A percentile compares a stretch with the other conserved stretches of the same genome.
Conservation (phyloP, 1,140 invertebrate species). For the Mya arenaria region DNA sequence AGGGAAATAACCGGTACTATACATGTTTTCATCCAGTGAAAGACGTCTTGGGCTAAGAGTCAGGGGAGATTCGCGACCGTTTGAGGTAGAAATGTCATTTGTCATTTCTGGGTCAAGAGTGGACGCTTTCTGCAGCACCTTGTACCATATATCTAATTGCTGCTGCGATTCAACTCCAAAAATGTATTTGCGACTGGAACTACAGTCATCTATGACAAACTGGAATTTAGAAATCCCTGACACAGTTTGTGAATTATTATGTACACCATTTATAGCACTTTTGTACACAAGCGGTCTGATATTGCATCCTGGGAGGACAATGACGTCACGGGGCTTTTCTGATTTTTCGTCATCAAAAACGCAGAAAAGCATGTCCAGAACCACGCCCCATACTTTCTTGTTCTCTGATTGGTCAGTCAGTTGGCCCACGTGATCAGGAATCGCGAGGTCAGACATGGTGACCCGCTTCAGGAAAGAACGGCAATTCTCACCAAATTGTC, state of each 20-base stretch:
- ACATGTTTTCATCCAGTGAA: constrained; percentile 16
- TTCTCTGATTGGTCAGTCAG: constrained; percentile 67
- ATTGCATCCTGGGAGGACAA: constrained; percentile 69
- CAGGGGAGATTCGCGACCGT: not conserved
- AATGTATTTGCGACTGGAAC: constrained; percentile 60
- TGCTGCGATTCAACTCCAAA: constrained; percentile 65
- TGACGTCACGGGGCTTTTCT: constrained; percentile 61
- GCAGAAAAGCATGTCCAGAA: constrained; percentile 73
- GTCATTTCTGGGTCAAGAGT: constrained; percentile 58
- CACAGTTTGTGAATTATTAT: constrained; percentile 59
- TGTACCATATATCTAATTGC: constrained; percentile 67
- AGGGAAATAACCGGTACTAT: constrained; percentile 39
- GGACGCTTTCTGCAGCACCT: constrained; percentile 61
- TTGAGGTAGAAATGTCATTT: constrained; percentile 6
- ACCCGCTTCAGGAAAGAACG: constrained; percentile 53
- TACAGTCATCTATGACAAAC: constrained; percentile 67
- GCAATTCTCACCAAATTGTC: not conserved
- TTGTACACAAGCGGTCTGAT: constrained; percentile 70
- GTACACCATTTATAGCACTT: constrained; percentile 58
- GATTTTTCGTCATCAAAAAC: constrained; percentile 67
- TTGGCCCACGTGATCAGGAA: constrained; percentile 68
- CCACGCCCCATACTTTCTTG: constrained; percentile 67
- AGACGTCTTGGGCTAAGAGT: constrained; percentile 17
- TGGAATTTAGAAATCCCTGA: constrained; percentile 69
- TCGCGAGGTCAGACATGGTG: constrained; percentile 64